Base-by-base conservation (phyloP, 2,113 vertebrate genomes). In the Rhegmatorhina hoffmannsi region DNA sequence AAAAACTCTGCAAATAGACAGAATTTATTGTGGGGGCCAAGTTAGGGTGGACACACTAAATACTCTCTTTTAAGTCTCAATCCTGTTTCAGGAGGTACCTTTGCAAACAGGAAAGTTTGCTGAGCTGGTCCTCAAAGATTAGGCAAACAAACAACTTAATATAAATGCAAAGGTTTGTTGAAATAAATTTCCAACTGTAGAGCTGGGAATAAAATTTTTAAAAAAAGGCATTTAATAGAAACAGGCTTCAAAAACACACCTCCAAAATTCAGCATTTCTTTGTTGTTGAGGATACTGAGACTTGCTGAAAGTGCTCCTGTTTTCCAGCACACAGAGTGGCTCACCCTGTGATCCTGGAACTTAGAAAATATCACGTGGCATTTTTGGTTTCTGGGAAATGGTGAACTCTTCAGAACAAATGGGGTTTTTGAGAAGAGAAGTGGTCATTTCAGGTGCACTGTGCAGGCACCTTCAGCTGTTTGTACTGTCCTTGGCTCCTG, bases 401-500 rank as follows among this genome's bases (percentile, higher is more conserved):
- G 12, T 25, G 62, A 87, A 38, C 5, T 67, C 29, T 43, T 46
- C 11, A 7, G 52, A 55, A 19, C 21, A 64, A 83, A 79, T 4
- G 3, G 2, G 40, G 26, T 4, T 69, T 90, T 79, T 53, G 21
- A 62, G 85, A 85, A 83, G 56, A 73, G 36, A 23, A 66, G 34
- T 34, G 53, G 53, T 24, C 64, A 66, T 69, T 79, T 69, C 75
- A 59, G 82, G 53, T 44, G 2, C 26, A 3, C 3, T 20, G 26
- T 14, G 38, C 60, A 43, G 60, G 38, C 28, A 9, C 36, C 13
- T 11, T 26, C 26, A 29, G 62, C 78, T 52, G 78, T 52, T 56
- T 74, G 69, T 5, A 33, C 1, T 76, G 38, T 0, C 1, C 53
- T 44, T 17, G 5, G 31, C n/a, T 49, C 16, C 18, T 6, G 15